These are phyloP conservation scores for Sebastes steindachneri DNA, from an alignment of 2,797 vertebrate species.

Conservation along the genomic window DNA sequence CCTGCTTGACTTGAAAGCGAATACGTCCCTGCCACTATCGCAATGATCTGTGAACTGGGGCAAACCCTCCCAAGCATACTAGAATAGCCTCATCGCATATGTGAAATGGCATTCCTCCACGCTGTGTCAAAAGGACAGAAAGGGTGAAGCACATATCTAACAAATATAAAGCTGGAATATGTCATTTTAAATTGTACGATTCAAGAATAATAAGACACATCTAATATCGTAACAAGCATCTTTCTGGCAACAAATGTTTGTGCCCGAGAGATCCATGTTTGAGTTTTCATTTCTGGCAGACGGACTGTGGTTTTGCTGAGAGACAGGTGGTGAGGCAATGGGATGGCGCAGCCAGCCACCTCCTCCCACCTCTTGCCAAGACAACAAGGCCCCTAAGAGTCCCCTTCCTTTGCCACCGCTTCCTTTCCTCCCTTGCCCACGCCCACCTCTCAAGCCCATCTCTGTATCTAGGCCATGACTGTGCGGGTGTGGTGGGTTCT, in stretches of 20 bases:
- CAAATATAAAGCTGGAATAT: not conserved
- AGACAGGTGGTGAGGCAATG: slow-evolving; percentile 82
- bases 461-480: slow-evolving; percentile 70
- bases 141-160: not conserved
- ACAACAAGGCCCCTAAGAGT: slow-evolving; percentile 66
- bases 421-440: slow-evolving; percentile 49
- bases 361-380: slow-evolving; percentile 72
- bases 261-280: slow-evolving; percentile 33
- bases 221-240: slow-evolving; percentile 18
- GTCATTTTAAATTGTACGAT: not conserved
- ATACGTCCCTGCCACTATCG: slow-evolving; percentile 15
- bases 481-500: slow-evolving; percentile 69
- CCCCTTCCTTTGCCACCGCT: slow-evolving; percentile 48
- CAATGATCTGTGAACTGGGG: slow-evolving; percentile 44
- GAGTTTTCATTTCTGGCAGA: slow-evolving; percentile 58
- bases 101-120: slow-evolving; percentile 55
- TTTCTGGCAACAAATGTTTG: slow-evolving; percentile 28
- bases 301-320: slow-evolving; percentile 48
- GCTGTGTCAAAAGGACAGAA: slow-evolving; percentile 37
- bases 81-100: slow-evolving; percentile 61
- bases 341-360: slow-evolving; percentile 73
- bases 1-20: slow-evolving; percentile 44
- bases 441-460: slow-evolving; percentile 53
- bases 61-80: slow-evolving; percentile 47
- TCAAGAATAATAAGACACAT: not conserved